Conservation (phyloP, 2,797 vertebrate species). For the Hemitrygon akajei region DNA sequence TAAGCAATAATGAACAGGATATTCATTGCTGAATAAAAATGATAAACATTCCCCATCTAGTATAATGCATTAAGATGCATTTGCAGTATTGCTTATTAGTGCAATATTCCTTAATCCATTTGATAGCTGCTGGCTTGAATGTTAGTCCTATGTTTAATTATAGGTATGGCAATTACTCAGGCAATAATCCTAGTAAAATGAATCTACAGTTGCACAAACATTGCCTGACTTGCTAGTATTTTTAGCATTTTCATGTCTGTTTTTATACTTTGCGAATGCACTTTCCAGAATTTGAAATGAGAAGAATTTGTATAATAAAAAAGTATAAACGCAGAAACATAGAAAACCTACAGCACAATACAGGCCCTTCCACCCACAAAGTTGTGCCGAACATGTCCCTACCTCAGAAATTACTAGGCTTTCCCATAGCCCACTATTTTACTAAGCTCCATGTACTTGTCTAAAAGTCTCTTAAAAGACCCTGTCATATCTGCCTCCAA, state of each 20-base stretch:
- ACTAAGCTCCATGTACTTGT: too few relatives aligned
- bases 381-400: too few relatives aligned
- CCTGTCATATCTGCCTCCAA: too few relatives aligned
- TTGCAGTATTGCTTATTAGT: conserved; percentile 21
- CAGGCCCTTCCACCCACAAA: too few relatives aligned
- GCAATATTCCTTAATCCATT: background rate
- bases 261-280: background rate
- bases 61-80: conserved; percentile 6
- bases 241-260: too few relatives aligned
- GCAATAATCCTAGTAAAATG: background rate
- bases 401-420: too few relatives aligned
- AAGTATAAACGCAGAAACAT: too few relatives aligned
- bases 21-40: conserved; percentile 21
- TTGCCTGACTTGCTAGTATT: too few relatives aligned
- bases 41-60: background rate
- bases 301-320: background rate
- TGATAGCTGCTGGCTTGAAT: conserved; percentile 8
- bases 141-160: conserved; percentile 29
- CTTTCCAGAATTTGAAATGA: background rate
- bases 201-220: background rate
- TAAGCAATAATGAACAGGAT: background rate
- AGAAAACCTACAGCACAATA: too few relatives aligned
- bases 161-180: conserved; percentile 6
- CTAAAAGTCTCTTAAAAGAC: too few relatives aligned
- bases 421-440: too few relatives aligned